Evolutionary conservation across 2,113 vertebrate genomes (phyloP).

Genomic region (Salminus brasiliensis): DNA sequence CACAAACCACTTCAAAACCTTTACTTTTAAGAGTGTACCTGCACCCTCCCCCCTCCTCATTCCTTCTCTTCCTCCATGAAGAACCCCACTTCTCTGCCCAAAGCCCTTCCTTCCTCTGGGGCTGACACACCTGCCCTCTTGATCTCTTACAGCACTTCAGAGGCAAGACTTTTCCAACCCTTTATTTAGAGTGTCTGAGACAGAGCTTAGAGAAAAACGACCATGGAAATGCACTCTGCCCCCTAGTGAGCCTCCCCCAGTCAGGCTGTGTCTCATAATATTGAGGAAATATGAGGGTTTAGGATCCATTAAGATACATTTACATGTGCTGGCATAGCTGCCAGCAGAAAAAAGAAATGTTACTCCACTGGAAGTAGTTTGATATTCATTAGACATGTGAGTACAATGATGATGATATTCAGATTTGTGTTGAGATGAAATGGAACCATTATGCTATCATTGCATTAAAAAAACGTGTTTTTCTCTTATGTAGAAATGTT

Average conservation of each 20-base stretch:
- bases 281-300: constrained; percentile 2
- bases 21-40: constrained; percentile 48
- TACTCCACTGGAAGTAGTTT: constrained; percentile 20
- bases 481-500: background rate
- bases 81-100: constrained; percentile 33
- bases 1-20: constrained; percentile 43
- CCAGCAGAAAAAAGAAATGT: background rate
- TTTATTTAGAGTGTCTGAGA: constrained; percentile 57
- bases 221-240: constrained; percentile 19
- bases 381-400: constrained; percentile 18
- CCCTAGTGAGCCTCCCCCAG: constrained; percentile 6
- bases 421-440: background rate
- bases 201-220: constrained; percentile 28
- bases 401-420: constrained; percentile 1
- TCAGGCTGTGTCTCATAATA: constrained; percentile 20
- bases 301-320: constrained; percentile 26
- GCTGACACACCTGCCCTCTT: constrained; percentile 61
- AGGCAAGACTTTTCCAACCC: constrained; percentile 38
- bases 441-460: constrained; percentile 13
- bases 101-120: constrained; percentile 62
- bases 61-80: constrained; percentile 11
- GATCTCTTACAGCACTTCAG: constrained; percentile 43
- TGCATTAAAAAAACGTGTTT: constrained; percentile 25
- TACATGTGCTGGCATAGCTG: background rate
- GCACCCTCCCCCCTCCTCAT: constrained; percentile 3